Base-by-base conservation (phyloP, 2,797 vertebrate species). In the Aulostomus chinensis region DNA sequence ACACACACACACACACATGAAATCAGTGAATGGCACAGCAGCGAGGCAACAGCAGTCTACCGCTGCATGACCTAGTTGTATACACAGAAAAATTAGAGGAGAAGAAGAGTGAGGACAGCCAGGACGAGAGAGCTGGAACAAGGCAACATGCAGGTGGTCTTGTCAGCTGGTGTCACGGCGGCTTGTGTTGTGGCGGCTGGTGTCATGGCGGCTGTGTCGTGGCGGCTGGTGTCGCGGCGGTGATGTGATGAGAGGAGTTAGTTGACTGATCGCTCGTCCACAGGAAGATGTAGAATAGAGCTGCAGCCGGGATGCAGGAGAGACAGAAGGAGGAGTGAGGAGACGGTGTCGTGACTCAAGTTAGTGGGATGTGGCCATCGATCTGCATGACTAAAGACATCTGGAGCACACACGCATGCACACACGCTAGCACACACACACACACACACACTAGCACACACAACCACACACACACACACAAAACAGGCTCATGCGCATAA, bases 61-160 rank as follows among this genome's bases (percentile, higher is more conserved):
- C 38, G 46, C 68, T 68, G 66, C 56, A n/a, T 87, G 83, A 87
- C 81, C 81, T 75, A 86, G 63, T 84, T 86, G 61, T 78, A 43
- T 55, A 57, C 41, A 47, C 37, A 54, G 39, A 59, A 52, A 68
- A 58, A 58, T 58, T 26, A 70, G 40, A 21, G 36, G n/a, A 31
- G 20, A 26, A 4, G 56, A 24, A 15, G 25, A 41, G 52, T 21
- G 42, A 37, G 64, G 60, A 50, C 34, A 24, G 52, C 25, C 14
- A 36, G 36, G n/a, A 55, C 38, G 41, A 39, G 47, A 46, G 47
- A 18, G 35, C 3, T 25, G 30, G 47, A 53, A 48, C 26, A 14
- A 15, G 49, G 30, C 35, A 36, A 22, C 30, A 39, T 35, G 45
- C 66, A 21, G 16, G 11, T 46, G n/a, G 48, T 41, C 33, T 68